phyloP scores from a whole-genome alignment of 2,113 vertebrate genomes.

The Cynopterus brachyotis region DNA sequence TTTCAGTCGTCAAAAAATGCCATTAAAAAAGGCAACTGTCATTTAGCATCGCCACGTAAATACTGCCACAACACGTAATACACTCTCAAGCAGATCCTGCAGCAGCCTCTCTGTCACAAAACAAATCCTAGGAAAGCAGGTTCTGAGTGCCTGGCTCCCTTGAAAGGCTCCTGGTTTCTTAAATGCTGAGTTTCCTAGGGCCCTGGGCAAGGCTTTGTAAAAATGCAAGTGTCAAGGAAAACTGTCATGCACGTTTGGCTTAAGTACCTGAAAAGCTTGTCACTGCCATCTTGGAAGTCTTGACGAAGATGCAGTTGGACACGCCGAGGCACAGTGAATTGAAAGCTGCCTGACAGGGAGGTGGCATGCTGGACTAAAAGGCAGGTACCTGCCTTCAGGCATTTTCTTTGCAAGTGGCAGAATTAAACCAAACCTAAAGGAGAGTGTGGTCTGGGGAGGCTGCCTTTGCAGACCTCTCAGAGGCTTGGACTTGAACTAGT shows the following conservation, averaged over 20 bases:
- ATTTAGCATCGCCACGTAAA: conserved; percentile 54
- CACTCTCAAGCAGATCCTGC: background rate
- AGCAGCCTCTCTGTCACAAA: background rate
- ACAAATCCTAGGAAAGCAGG: background rate
- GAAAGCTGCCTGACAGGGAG: conserved; percentile 79
- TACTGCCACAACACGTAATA: background rate
- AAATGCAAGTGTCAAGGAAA: conserved; percentile 73
- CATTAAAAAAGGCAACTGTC: conserved; percentile 23
- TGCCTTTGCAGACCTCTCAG: background rate
- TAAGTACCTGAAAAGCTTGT: conserved; percentile 69
- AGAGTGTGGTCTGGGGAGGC: background rate
- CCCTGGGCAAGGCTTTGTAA: conserved; percentile 57
- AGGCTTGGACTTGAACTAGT: background rate
- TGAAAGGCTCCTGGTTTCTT: conserved; percentile 51
- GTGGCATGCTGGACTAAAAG: conserved; percentile 75
- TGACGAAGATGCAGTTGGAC: conserved; percentile 79
- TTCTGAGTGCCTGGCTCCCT: conserved; percentile 13
- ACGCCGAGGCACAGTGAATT: conserved; percentile 51
- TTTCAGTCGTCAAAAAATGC: conserved; percentile 30
- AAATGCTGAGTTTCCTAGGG: conserved; percentile 28
- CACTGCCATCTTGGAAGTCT: conserved; percentile 71
- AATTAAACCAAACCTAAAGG: conserved; percentile 75
- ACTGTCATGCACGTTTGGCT: conserved; percentile 67
- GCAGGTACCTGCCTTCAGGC: conserved; percentile 82
- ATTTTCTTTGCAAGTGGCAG: conserved; percentile 75